Percentiles rank a stretch among this genome's conserved stretches.
These are phyloP conservation scores for Holacanthella duospinosa DNA, from an alignment of 2,888 invertebrate genomes.

Conservation along the genomic window DNA sequence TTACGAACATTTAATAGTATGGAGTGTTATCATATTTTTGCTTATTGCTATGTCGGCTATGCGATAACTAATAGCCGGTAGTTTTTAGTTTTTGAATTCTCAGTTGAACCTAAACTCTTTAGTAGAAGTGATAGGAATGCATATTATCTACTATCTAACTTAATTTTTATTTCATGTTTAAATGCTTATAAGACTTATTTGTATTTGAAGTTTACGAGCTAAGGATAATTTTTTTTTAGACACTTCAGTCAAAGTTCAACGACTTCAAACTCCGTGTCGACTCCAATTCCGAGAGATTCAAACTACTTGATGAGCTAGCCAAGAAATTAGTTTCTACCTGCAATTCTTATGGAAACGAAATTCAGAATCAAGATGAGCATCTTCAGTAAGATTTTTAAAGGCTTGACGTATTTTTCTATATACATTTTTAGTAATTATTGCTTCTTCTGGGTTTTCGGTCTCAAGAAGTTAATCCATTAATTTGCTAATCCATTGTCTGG, in stretches of 20 bases:
- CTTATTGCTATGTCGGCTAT: no score
- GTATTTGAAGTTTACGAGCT: neutral
- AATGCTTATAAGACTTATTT: neutral
- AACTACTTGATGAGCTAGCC: conserved; percentile 79
- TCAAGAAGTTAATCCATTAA: neutral
- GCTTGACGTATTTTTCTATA: neutral
- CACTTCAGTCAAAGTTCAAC: conserved; percentile 79
- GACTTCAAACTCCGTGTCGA: conserved; percentile 85
- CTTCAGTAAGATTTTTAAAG: conserved; percentile 64
- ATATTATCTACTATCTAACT: neutral
- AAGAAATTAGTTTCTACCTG: conserved; percentile 76
- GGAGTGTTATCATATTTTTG: conserved; percentile 22
- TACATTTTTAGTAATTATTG: neutral
- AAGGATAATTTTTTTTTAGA: conserved; percentile 42
- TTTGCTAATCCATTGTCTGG: neutral
- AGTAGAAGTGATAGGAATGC: neutral
- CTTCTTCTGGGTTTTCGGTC: neutral
- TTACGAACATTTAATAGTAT: conserved; percentile 73
- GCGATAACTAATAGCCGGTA: no score
- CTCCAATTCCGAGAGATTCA: conserved; percentile 78
- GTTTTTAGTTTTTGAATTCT: neutral
- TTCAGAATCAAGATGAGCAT: conserved; percentile 74
- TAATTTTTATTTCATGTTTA: neutral
- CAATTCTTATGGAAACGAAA: conserved; percentile 72
- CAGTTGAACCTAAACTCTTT: no score